phyloP scores from a whole-genome alignment of 2,888 invertebrate species.

The Xiphydria camelus region DNA sequence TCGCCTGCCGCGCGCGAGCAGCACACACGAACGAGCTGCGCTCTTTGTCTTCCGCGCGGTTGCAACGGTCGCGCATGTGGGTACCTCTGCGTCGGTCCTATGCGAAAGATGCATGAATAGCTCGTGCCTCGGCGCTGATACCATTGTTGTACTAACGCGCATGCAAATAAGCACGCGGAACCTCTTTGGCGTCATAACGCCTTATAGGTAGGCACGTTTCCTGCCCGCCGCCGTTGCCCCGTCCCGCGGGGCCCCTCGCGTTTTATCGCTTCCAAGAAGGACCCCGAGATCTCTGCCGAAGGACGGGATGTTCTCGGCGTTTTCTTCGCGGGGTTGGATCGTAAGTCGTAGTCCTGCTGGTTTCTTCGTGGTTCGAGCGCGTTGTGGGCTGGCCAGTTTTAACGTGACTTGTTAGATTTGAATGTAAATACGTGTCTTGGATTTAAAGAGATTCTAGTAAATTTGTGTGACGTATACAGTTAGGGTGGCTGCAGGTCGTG shows the following conservation, averaged over 20 bases:
- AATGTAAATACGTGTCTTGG: too few relatives aligned
- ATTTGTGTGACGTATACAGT: too few relatives aligned
- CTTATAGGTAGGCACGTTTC: slow-evolving; percentile 42
- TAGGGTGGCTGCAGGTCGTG: too few relatives aligned
- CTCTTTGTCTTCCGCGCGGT: not conserved
- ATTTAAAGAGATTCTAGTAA: too few relatives aligned
- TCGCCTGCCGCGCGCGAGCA: too few relatives aligned
- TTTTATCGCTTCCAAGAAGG: slow-evolving; percentile 42
- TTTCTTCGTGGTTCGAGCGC: too few relatives aligned
- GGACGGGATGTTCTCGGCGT: slow-evolving; percentile 34
- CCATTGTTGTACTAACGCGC: slow-evolving; percentile 38
- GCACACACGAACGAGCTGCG: too few relatives aligned
- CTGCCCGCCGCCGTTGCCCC: slow-evolving; percentile 19
- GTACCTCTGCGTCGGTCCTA: slow-evolving; percentile 8
- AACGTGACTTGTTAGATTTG: too few relatives aligned
- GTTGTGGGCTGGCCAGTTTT: too few relatives aligned
- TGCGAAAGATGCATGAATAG: slow-evolving; percentile 26
- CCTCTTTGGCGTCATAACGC: slow-evolving; percentile 42
- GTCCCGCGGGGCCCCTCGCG: slow-evolving; percentile 14
- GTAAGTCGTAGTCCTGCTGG: too few relatives aligned
- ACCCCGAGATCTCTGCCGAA: slow-evolving; percentile 25
- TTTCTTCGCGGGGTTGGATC: too few relatives aligned
- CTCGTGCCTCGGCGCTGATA: slow-evolving; percentile 26
- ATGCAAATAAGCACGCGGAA: slow-evolving; percentile 42
- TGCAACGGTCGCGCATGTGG: slow-evolving; percentile 12